A percentile compares a stretch with the other conserved stretches of the same genome.
phyloP scores from a whole-genome alignment of 2,113 vertebrate genomes.

The Scophthalmus maximus region DNA sequence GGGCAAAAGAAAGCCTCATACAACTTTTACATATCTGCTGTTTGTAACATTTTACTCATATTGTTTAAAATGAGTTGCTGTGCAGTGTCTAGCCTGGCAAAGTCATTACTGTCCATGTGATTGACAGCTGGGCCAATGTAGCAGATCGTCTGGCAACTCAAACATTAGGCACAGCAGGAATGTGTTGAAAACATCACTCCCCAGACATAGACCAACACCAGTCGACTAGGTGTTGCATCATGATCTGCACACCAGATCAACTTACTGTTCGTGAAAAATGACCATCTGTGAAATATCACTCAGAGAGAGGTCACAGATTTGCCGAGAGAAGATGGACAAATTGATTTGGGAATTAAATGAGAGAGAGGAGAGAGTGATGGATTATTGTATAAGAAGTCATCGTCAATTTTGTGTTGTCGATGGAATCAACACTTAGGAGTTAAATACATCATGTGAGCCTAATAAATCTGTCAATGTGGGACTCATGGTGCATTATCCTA shows the following conservation, averaged over 20 bases:
- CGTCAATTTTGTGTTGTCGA: constrained; percentile 19
- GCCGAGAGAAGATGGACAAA: neutral
- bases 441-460: constrained; percentile 7
- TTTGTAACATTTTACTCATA: neutral
- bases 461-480: constrained; percentile 7
- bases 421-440: constrained; percentile 9
- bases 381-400: constrained; percentile 3
- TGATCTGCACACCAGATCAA: constrained; percentile 63
- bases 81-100: constrained; percentile 7
- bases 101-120: constrained; percentile 50
- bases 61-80: constrained; percentile 35
- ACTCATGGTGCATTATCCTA: neutral
- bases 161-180: constrained; percentile 45
- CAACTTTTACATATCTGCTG: neutral
- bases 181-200: constrained; percentile 49
- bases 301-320: constrained; percentile 35
- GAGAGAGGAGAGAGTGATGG: constrained; percentile 5
- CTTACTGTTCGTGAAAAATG: constrained; percentile 53
- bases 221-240: constrained; percentile 47
- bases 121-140: constrained; percentile 56
- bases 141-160: constrained; percentile 29
- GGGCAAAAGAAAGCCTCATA: neutral
- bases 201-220: constrained; percentile 33
- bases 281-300: constrained; percentile 63
- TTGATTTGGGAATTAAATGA: constrained; percentile 14